Base-by-base conservation (phyloP, 2,113 vertebrate genomes). In the Candoia aspera region DNA sequence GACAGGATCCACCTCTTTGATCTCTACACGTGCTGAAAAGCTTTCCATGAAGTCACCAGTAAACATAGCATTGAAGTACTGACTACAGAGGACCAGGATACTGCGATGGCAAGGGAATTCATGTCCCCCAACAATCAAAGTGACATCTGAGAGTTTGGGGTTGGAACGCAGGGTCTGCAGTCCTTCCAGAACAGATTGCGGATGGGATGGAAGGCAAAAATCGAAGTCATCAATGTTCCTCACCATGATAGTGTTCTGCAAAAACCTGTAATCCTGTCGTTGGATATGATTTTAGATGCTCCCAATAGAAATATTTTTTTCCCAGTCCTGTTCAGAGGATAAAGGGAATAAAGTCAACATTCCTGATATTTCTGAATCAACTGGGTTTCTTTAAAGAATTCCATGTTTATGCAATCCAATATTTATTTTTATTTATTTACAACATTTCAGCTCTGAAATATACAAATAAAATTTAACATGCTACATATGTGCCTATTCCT, bases 51-150 rank as follows among this genome's bases (percentile, higher is more conserved):
- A 99, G 96, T 99, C 97, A 0, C 99, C 99, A 0, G 98, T 97
- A 90, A 99, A 99, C 99, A 99, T 99, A 94, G 98, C 98, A 0
- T 96, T 98, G 96, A 99, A 99, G 96, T 99, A 99, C 86, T 97
- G 97, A 96, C 99, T 99, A 96, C 99, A 99, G 84, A 99, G 98
- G 0, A 99, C 99, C 97, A 99, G 96, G 64, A 99, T 95, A 11
- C 98, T 94, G 0, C 99, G 98, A 96, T 99, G 99, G 94, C 99
- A 99, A n/a, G 98, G 98, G 94, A 99, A 99, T 94, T 99, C 98
- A n/a, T 62, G 97, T 0, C 97, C 98, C 0, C 97, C 98, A 0
- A 97, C 98, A 90, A 98, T 97, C 95, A 99, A 95, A 0, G 98
- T 99, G 85, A 99, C 97, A 6, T 99, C 99, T 0, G 98, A 97